Percentiles rank a stretch among this genome's conserved stretches.
Evolutionary conservation across 1,140 invertebrate species (phyloP).

Genomic region (Sminthurinus signatus): DNA sequence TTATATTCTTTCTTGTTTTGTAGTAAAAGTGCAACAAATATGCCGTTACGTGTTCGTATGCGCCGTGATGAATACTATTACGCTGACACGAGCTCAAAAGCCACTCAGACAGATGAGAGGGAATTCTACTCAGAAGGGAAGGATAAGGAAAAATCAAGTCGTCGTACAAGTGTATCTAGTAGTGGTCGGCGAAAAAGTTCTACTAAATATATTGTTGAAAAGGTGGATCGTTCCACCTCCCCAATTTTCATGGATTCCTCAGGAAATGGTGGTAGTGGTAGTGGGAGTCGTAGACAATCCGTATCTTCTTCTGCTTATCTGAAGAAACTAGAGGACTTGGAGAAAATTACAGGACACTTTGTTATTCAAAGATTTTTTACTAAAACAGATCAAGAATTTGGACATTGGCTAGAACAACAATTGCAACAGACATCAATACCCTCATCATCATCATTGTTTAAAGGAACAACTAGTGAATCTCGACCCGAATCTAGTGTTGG

Average conservation of each 20-base stretch:
- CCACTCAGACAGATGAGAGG: conserved; percentile 4
- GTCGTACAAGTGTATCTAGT: neutral
- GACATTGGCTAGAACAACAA: conserved; percentile 19
- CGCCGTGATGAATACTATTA: conserved; percentile 11
- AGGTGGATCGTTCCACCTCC: conserved; percentile 1
- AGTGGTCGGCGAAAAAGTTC: neutral
- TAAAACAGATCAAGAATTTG: conserved; percentile 18
- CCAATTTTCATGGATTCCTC: too few relatives aligned
- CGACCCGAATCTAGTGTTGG: too few relatives aligned
- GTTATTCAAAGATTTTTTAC: conserved; percentile 28
- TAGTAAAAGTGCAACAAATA: too few relatives aligned
- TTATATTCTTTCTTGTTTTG: too few relatives aligned
- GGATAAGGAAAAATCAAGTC: too few relatives aligned
- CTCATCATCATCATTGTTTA: too few relatives aligned
- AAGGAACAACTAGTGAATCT: too few relatives aligned
- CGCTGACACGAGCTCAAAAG: conserved; percentile 7
- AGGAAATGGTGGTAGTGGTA: too few relatives aligned
- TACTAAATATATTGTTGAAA: neutral
- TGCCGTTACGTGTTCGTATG: conserved; percentile 7
- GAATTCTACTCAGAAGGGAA: neutral
- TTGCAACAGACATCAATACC: conserved; percentile 4
- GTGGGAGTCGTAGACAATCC: too few relatives aligned
- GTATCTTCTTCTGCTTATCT: neutral
- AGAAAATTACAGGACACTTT: conserved; percentile 28
- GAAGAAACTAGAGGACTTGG: conserved; percentile 24